phyloP scores from a whole-genome alignment of 2,797 vertebrate genomes.

The Mycteria americana region DNA sequence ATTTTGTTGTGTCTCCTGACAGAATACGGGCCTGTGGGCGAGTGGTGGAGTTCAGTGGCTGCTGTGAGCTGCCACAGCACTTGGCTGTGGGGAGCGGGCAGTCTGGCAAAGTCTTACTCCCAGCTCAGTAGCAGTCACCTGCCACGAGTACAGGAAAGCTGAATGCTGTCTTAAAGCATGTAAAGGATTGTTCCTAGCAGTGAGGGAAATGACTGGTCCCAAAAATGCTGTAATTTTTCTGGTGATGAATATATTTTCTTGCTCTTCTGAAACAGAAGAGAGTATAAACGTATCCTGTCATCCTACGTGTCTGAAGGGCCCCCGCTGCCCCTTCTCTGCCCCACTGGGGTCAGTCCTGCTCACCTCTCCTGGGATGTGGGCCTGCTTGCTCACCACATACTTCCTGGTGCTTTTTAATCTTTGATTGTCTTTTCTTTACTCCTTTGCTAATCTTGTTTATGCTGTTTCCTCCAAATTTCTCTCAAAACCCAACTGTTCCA shows the following conservation, averaged over 20 bases:
- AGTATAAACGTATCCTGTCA: not conserved
- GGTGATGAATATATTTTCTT: not conserved
- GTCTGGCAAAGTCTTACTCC: not conserved
- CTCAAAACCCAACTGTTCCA: not conserved
- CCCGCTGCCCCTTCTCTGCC: not conserved
- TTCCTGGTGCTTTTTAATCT: not conserved
- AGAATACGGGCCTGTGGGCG: rapidly evolving
- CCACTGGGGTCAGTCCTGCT: not conserved
- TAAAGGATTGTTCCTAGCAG: not conserved
- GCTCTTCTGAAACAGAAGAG: not conserved
- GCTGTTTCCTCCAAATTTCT: not conserved
- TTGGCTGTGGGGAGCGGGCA: no score
- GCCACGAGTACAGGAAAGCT: rapidly evolving
- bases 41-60: not conserved
- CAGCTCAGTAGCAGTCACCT: not conserved
- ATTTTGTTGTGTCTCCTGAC: not conserved
- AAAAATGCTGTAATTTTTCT: not conserved
- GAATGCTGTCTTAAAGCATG: not conserved
- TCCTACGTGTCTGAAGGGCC: not conserved
- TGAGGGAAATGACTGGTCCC: no score
- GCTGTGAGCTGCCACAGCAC: rapidly evolving
- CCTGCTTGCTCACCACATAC: not conserved
- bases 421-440: not conserved
- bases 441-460: not conserved
- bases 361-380: not conserved